Conservation (phyloP, 2,888 invertebrate genomes). For the Lymantria dispar region DNA sequence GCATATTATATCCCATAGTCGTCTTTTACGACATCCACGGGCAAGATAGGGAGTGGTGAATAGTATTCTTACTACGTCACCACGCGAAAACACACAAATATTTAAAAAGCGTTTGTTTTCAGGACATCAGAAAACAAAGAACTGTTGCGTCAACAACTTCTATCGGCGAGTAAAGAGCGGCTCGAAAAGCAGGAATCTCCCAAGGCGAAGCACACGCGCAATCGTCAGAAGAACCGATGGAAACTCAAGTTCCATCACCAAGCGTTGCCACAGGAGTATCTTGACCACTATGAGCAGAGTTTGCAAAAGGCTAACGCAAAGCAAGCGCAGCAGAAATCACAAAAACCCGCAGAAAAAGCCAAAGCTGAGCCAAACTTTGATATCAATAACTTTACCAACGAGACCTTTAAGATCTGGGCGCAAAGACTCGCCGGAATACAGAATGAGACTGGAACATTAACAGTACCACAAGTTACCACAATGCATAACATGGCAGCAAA, state of each 20-base stretch:
- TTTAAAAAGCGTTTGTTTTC: slow-evolving; percentile 31
- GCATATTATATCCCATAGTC: too few relatives aligned
- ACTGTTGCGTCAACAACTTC: slow-evolving; percentile 66
- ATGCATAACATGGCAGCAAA: slow-evolving; percentile 52
- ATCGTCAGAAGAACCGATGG: slow-evolving; percentile 85
- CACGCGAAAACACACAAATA: too few relatives aligned
- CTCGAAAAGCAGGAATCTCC: slow-evolving; percentile 56
- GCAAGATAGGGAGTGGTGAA: too few relatives aligned
- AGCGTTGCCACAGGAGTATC: slow-evolving; percentile 89
- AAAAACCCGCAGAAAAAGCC: slow-evolving; percentile 55
- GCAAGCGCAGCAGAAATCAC: slow-evolving; percentile 45
- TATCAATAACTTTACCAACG: slow-evolving; percentile 77
- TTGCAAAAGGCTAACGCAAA: slow-evolving; percentile 79
- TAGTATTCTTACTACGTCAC: too few relatives aligned
- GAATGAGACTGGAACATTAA: slow-evolving; percentile 71
- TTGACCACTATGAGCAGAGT: slow-evolving; percentile 90
- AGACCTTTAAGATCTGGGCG: slow-evolving; percentile 88
- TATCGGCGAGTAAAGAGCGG: slow-evolving; percentile 69
- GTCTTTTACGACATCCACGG: too few relatives aligned
- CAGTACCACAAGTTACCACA: slow-evolving; percentile 47
- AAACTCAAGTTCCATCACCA: slow-evolving; percentile 92
- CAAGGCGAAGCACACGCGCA: slow-evolving; percentile 62
- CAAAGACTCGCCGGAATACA: slow-evolving; percentile 89
- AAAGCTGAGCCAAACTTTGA: slow-evolving; percentile 65
- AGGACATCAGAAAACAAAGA: slow-evolving; percentile 74